Conservation (phyloP, 2,113 vertebrate species). For the Telmatochromis brachygnathus region DNA sequence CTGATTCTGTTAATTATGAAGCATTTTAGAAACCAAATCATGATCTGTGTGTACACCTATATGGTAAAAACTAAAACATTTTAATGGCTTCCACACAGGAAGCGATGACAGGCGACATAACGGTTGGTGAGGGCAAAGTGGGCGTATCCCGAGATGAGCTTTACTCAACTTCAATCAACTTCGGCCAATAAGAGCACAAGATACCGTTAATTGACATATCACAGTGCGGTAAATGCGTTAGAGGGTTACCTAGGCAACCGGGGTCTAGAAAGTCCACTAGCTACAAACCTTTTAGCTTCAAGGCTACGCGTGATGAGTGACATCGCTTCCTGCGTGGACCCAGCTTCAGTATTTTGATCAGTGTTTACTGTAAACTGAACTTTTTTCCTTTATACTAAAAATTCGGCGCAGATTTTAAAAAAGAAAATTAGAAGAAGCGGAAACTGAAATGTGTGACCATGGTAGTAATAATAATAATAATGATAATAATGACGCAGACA, state of each 20-base stretch:
- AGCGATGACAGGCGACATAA: background rate
- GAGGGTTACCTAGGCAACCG: background rate
- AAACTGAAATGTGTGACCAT: slow-evolving; percentile 17
- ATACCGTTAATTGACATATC: background rate
- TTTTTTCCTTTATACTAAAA: background rate
- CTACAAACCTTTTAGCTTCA: fast-evolving
- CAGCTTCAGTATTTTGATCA: background rate
- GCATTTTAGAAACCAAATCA: background rate
- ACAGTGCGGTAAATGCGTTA: background rate
- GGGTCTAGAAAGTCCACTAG: background rate
- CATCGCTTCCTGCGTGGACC: background rate
- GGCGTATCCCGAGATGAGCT: background rate
- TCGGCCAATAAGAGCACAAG: background rate
- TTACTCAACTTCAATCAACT: background rate
- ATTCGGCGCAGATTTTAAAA: fast-evolving
- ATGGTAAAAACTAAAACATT: background rate
- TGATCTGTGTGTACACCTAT: slow-evolving; percentile 4
- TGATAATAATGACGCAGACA: background rate
- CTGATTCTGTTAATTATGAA: background rate
- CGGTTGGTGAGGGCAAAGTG: background rate
- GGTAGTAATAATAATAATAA: background rate
- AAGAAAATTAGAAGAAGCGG: background rate
- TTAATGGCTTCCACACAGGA: background rate
- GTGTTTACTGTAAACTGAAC: background rate
- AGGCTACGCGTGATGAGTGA: background rate